Conservation (phyloP, 2,113 vertebrate genomes). For the Morone saxatilis region DNA sequence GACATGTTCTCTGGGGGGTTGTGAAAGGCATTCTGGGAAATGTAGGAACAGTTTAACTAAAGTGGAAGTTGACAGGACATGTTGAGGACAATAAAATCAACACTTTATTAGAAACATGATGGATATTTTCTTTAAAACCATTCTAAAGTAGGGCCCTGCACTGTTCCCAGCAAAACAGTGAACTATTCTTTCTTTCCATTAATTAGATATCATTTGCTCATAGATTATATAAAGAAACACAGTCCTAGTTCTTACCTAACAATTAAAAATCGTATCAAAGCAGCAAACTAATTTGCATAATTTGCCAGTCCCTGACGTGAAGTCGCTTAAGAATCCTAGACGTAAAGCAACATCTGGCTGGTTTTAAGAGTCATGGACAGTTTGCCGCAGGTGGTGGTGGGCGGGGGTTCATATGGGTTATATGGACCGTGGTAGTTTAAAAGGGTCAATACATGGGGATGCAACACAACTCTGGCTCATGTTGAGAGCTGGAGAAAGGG, state of each 20-base stretch:
- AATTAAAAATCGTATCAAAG: slow-evolving; percentile 13
- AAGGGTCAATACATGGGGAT: slow-evolving; percentile 73
- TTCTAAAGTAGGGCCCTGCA: not conserved
- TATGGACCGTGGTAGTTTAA: slow-evolving; percentile 77
- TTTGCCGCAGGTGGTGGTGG: slow-evolving; percentile 72
- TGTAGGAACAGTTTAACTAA: slow-evolving; percentile 16
- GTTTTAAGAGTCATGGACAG: slow-evolving; percentile 78
- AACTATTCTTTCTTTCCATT: not conserved
- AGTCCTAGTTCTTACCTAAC: not conserved
- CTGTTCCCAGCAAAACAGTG: not conserved
- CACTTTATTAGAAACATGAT: not conserved
- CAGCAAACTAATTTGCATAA: slow-evolving; percentile 7
- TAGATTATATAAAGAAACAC: slow-evolving; percentile 13
- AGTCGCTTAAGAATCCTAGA: slow-evolving; percentile 25
- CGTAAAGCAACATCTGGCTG: slow-evolving; percentile 70
- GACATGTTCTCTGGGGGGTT: slow-evolving; percentile 29
- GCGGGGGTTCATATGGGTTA: slow-evolving; percentile 73
- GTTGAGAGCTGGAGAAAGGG: slow-evolving; percentile 14
- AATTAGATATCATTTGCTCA: not conserved
- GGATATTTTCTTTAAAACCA: not conserved
- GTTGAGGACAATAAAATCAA: slow-evolving; percentile 6
- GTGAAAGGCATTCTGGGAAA: slow-evolving; percentile 55
- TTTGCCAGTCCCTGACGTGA: slow-evolving; percentile 4
- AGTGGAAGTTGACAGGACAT: not conserved
- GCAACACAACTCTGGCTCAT: slow-evolving; percentile 39